Evolutionary conservation across 1,140 invertebrate genomes (phyloP), one percentile per base, ranked within the genome.

Genomic region (Luehdorfia chinensis): DNA sequence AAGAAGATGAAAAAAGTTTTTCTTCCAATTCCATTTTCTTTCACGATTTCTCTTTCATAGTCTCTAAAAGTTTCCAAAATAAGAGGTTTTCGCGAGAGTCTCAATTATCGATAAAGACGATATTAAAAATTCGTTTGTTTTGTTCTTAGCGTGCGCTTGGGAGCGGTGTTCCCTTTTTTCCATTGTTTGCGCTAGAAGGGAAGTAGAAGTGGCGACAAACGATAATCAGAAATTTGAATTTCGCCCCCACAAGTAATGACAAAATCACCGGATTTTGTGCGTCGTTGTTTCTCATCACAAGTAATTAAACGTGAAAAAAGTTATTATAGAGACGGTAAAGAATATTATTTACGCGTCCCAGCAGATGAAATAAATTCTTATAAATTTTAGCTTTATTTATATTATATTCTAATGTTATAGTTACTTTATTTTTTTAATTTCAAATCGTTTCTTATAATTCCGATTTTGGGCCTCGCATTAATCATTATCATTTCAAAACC

Each of bases 111-210:
- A 86, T 84, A 84, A 84, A 84, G 78, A 71, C 83, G 78, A 84
- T 86, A 86, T 86, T 86, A 86, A 86, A 86, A 86, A 86, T 86
- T 84, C 80, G 83, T 84, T 86, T 84, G 83, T 86, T 86, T 86
- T 86, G 79, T 84, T 79, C 78, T 76, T 78, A 66, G 77, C 71
- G 66, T 65, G 71, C 72, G 73, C 81, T 69, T 66, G 57, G 67
- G 67, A 73, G 61, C 67, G 69, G 66, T 76, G 72, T 75, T 75
- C 83, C 78, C 76, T 76, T 76, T 75, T 84, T 78, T 73, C 78
- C 71, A 83, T 84, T 84, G 83, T 86, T 84, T 86, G 75, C 69
- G 50, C 65, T 68, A 71, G 72, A 77, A 70, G 79, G 69, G 66
- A 76, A 75, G 71, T 74, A 74, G 65, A 71, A 68, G 63, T 66